A percentile compares a stretch with the other conserved stretches of the same genome.
These are phyloP conservation scores for Dicrurus megarhynchus DNA, from an alignment of 2,113 vertebrate genomes.

Conservation along the genomic window DNA sequence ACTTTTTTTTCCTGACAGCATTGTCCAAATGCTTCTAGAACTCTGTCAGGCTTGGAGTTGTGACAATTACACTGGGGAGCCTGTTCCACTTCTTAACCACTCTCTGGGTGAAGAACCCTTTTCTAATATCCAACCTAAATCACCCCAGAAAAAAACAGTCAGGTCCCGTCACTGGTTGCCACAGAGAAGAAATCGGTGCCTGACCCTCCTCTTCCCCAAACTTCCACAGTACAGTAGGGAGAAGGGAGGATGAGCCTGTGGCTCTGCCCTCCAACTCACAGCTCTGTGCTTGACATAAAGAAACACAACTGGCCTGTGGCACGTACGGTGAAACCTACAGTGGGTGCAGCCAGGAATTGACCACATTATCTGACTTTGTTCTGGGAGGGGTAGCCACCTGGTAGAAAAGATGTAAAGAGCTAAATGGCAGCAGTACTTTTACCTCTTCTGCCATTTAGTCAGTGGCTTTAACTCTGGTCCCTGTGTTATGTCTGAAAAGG, in stretches of 20 bases:
- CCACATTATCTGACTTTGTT: background rate
- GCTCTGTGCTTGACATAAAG: background rate
- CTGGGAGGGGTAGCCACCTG: background rate
- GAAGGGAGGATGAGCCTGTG: background rate
- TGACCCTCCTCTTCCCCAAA: background rate
- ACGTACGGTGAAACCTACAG: background rate
- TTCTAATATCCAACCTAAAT: background rate
- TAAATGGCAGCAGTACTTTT: background rate
- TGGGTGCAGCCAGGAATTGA: background rate
- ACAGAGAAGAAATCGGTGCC: background rate
- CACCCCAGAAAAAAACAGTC: background rate
- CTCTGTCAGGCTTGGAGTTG: too few species aligned
- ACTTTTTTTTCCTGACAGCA: background rate
- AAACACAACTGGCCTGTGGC: background rate
- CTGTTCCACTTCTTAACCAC: rapidly evolving
- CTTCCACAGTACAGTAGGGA: rapidly evolving
- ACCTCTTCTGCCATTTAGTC: background rate
- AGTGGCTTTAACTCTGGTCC: background rate
- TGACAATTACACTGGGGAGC: background rate
- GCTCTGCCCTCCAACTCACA: background rate
- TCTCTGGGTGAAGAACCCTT: background rate
- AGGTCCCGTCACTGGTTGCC: background rate
- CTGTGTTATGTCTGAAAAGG: background rate
- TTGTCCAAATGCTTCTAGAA: background rate
- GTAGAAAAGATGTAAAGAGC: background rate